Conservation (phyloP, 2,113 vertebrate genomes). For the Anser brachyrhynchus region DNA sequence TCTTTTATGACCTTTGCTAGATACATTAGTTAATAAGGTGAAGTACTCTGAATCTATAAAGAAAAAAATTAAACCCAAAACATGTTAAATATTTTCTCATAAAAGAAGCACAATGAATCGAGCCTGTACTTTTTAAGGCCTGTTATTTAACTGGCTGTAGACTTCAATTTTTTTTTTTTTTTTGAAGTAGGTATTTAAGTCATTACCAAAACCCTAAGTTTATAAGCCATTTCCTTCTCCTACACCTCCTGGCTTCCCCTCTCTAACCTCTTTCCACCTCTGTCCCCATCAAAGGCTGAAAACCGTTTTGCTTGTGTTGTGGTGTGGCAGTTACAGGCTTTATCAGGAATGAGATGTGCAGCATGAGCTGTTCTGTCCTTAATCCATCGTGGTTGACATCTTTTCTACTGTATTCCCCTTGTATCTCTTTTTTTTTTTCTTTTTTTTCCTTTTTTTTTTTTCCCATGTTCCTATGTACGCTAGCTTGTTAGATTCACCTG, state of each 20-base stretch:
- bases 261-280: background rate
- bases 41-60: background rate
- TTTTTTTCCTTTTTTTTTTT: too few relatives aligned
- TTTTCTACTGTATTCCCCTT: background rate
- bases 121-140: background rate
- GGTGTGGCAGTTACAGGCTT: background rate
- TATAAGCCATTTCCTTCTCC: background rate
- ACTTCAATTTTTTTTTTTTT: background rate
- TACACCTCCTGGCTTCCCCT: background rate
- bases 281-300: background rate
- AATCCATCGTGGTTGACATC: fast-evolving
- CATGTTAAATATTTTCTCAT: background rate
- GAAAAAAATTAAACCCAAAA: background rate
- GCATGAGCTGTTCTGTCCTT: fast-evolving
- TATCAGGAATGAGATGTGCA: background rate
- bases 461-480: background rate
- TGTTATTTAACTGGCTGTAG: background rate
- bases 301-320: background rate
- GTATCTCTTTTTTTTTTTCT: background rate
- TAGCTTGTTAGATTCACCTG: background rate
- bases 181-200: background rate
- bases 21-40: background rate
- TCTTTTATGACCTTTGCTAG: background rate
- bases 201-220: background rate
- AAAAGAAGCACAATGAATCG: background rate